Conservation (phyloP, 2,797 vertebrate genomes). For the Acanthiza pusilla region DNA sequence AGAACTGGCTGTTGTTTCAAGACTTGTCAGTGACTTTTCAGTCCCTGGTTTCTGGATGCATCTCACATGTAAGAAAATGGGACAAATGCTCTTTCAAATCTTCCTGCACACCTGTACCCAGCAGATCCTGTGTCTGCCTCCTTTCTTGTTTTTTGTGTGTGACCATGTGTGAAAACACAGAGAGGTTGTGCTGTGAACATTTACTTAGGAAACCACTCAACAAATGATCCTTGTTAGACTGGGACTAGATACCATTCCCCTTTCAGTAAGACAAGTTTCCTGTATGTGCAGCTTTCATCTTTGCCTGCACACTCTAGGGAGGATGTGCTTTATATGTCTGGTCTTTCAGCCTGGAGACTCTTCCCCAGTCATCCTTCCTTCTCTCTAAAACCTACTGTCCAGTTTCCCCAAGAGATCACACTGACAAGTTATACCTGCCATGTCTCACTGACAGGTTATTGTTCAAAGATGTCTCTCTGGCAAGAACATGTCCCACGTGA, state of each 20-base stretch:
- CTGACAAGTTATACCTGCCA: not conserved
- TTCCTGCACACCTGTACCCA: not conserved
- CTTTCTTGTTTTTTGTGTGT: not conserved
- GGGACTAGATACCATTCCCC: not conserved
- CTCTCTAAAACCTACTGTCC: not conserved
- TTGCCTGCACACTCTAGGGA: not conserved
- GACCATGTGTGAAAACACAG: not conserved
- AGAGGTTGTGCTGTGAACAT: not conserved
- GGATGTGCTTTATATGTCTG: not conserved
- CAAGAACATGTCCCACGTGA: slow-evolving; percentile 92
- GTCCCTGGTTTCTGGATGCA: not conserved
- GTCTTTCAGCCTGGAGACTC: not conserved
- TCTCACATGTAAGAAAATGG: not conserved
- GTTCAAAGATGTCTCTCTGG: slow-evolving; percentile 94
- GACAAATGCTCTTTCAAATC: not conserved
- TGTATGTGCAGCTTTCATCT: not conserved
- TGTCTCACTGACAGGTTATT: slow-evolving; percentile 81
- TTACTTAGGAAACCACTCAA: not conserved
- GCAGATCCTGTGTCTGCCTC: not conserved
- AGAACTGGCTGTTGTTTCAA: not conserved
- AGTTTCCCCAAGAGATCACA: not conserved
- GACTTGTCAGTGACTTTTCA: not conserved
- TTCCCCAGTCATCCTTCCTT: not conserved
- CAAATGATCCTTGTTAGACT: not conserved
- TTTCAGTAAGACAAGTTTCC: not conserved